Evolutionary conservation across 2,797 vertebrate genomes (phyloP).

Genomic region (Picus viridis): DNA sequence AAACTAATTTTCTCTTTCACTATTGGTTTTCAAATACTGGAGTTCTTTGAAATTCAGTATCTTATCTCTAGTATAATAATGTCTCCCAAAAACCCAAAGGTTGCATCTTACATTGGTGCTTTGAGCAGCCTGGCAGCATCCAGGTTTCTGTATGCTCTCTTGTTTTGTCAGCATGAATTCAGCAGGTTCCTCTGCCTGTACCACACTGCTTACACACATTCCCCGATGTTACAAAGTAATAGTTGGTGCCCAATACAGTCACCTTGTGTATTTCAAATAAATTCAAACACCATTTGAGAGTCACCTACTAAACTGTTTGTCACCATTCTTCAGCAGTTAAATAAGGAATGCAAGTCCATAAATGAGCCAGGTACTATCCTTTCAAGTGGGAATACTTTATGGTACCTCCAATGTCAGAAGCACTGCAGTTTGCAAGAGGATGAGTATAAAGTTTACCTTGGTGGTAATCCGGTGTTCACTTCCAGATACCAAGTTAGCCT

Average conservation of each 20-base stretch:
- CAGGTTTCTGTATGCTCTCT: neutral
- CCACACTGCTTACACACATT: neutral
- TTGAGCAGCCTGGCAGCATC: neutral
- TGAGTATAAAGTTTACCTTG: neutral
- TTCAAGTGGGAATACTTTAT: conserved; percentile 12
- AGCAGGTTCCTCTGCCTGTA: neutral
- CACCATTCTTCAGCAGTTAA: neutral
- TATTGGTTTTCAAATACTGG: neutral
- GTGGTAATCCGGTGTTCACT: neutral
- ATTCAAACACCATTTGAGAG: conserved; percentile 22
- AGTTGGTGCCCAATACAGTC: neutral
- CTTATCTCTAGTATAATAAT: conserved; percentile 37
- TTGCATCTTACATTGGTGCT: neutral
- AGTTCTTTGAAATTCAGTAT: conserved; percentile 41
- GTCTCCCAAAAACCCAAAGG: conserved; percentile 23
- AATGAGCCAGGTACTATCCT: neutral
- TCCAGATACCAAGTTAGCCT: conserved; percentile 25
- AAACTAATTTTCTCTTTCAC: conserved; percentile 6
- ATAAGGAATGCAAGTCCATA: conserved; percentile 26
- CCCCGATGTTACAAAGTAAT: neutral
- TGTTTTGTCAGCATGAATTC: neutral
- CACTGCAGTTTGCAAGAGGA: neutral
- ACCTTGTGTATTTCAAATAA: neutral
- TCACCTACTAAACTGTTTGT: neutral
- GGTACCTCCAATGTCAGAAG: neutral